These are phyloP conservation scores for Synanthedon andrenaeformis DNA, from an alignment of 2,888 invertebrate species.

Conservation along the genomic window DNA sequence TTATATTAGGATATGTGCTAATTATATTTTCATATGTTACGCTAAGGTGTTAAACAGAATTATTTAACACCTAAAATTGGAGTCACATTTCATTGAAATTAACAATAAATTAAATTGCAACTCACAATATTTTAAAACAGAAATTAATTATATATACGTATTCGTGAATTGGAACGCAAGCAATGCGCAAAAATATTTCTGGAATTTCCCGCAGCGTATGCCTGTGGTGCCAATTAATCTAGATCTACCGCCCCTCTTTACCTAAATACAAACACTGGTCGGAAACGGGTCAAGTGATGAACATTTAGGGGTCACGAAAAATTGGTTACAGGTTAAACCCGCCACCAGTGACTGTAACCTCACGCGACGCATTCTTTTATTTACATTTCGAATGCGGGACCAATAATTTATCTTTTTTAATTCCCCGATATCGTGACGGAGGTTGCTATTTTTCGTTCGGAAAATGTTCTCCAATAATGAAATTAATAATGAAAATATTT, in stretches of 20 bases:
- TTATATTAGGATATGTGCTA: too few species aligned
- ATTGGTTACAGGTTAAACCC: conserved; percentile 10
- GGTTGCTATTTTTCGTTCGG: background rate
- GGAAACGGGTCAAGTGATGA: conserved; percentile 8
- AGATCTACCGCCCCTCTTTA: conserved; percentile 8
- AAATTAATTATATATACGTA: conserved; percentile 9
- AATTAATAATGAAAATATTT: too few species aligned
- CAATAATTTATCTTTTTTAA: conserved; percentile 14
- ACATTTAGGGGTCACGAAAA: conserved; percentile 5
- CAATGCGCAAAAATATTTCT: conserved; percentile 11
- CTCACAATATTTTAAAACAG: background rate
- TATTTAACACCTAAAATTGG: too few species aligned
- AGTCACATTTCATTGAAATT: too few species aligned
- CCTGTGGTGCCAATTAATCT: conserved; percentile 10
- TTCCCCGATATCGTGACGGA: conserved; percentile 9
- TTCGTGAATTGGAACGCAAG: conserved; percentile 12
- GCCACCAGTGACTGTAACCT: conserved; percentile 14
- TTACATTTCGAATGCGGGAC: conserved; percentile 11
- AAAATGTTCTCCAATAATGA: background rate
- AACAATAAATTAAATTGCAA: background rate
- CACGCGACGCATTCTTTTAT: conserved; percentile 16
- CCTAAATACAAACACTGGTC: conserved; percentile 1
- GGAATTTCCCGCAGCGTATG: conserved; percentile 12
- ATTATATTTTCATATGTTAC: too few species aligned
- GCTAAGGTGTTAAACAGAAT: too few species aligned